Evolutionary conservation across 2,797 vertebrate genomes (phyloP).

Genomic region (Allobates femoralis): DNA sequence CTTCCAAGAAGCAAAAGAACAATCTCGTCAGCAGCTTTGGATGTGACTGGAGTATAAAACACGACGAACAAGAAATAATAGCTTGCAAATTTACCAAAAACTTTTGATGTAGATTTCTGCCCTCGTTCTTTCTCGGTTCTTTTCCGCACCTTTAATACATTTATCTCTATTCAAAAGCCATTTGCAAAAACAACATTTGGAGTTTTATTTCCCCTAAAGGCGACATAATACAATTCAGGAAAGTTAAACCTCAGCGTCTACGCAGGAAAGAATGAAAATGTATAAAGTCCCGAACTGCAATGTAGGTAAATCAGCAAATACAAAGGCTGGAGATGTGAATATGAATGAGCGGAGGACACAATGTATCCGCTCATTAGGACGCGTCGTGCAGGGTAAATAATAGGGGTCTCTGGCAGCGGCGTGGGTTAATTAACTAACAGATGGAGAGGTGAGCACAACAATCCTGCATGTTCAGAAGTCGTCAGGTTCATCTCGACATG

Average conservation of each 20-base stretch:
- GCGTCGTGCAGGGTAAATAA: constrained; percentile 2
- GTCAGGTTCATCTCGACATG: neutral
- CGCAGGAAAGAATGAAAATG: neutral
- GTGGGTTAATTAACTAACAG: neutral
- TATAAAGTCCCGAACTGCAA: neutral
- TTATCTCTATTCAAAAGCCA: neutral
- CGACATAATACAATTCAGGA: constrained; percentile 14
- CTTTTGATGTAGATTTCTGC: neutral
- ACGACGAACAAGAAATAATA: neutral
- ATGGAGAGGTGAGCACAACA: neutral
- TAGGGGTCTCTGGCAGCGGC: neutral
- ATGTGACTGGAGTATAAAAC: constrained; percentile 2
- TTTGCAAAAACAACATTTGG: constrained; percentile 12
- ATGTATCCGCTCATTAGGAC: neutral
- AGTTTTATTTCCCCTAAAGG: constrained; percentile 8
- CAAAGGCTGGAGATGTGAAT: neutral
- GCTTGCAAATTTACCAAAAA: neutral
- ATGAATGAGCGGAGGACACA: neutral
- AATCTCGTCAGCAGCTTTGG: constrained; percentile 9
- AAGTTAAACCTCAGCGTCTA: neutral
- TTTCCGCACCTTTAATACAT: neutral
- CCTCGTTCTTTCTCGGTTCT: neutral
- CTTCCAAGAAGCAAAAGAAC: neutral
- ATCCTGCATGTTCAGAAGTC: neutral
- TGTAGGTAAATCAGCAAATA: neutral